phyloP scores from a whole-genome alignment of 2,113 vertebrate genomes.

The Sprattus sprattus region DNA sequence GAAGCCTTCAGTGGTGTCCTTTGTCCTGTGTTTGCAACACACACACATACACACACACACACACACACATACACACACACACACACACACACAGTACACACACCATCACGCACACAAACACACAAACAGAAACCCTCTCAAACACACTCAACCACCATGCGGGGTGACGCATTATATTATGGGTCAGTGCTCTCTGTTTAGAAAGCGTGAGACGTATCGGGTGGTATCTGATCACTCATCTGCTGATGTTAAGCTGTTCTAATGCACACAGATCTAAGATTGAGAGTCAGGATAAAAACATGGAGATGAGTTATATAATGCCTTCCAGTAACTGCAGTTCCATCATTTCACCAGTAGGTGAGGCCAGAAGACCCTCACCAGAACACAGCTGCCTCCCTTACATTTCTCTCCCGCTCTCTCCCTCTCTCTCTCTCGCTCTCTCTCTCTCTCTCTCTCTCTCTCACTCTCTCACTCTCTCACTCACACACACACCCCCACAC shows the following conservation, averaged over 20 bases:
- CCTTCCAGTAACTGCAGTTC: conserved; percentile 20
- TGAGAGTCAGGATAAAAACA: neutral
- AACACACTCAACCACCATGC: neutral
- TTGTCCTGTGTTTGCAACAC: neutral
- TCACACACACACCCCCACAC: neutral
- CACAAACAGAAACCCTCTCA: neutral
- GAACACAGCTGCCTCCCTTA: neutral
- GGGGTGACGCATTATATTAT: too few relatives aligned
- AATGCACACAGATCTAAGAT: neutral
- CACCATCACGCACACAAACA: neutral
- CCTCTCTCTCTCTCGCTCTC: neutral
- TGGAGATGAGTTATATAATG: neutral
- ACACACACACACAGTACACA: neutral
- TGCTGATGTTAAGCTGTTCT: neutral
- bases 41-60: neutral
- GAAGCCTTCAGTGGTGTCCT: neutral
- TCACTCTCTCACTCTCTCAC: neutral
- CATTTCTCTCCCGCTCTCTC: neutral
- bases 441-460: neutral
- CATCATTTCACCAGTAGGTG: conserved; percentile 44
- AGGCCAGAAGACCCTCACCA: conserved; percentile 32
- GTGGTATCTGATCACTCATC: neutral
- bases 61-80: neutral
- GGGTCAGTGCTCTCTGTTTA: neutral
- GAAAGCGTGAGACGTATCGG: neutral